These are phyloP conservation scores for Drosophila maculinotata DNA, from an alignment of 2,888 invertebrate species.

Conservation along the genomic window DNA sequence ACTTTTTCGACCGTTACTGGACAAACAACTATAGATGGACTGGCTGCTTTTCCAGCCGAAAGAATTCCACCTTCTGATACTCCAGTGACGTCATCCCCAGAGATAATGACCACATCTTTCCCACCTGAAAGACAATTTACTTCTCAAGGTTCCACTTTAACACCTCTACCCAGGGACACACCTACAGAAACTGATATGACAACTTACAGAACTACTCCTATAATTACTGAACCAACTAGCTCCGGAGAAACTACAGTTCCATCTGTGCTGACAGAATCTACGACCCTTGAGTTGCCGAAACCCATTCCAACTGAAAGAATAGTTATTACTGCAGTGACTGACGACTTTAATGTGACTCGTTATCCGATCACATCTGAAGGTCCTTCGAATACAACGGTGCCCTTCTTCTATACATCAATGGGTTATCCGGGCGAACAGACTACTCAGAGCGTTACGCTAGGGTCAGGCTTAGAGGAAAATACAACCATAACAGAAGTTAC, in stretches of 20 bases:
- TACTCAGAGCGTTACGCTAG: constrained; percentile 3
- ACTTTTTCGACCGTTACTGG: no score
- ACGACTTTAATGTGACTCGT: not conserved
- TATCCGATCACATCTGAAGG: not conserved
- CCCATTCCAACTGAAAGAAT: not conserved
- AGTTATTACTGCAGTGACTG: not conserved
- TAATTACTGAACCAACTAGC: not conserved
- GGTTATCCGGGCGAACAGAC: constrained; percentile 8
- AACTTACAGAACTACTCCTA: not conserved
- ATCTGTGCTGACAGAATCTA: not conserved
- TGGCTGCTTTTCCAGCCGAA: no score
- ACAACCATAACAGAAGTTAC: not conserved
- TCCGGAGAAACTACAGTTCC: not conserved
- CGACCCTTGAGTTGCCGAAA: not conserved
- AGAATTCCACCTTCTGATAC: no score
- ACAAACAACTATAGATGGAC: no score
- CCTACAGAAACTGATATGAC: not conserved
- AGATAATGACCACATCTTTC: no score
- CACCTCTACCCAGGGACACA: not conserved
- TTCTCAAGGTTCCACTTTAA: not conserved
- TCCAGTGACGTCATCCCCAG: no score
- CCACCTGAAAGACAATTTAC: not conserved
- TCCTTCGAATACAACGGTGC: constrained; percentile 10
- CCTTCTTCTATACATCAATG: constrained; percentile 21
- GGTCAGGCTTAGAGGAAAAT: not conserved